phyloP scores from a whole-genome alignment of 2,797 vertebrate genomes.

The Eospalax fontanierii region DNA sequence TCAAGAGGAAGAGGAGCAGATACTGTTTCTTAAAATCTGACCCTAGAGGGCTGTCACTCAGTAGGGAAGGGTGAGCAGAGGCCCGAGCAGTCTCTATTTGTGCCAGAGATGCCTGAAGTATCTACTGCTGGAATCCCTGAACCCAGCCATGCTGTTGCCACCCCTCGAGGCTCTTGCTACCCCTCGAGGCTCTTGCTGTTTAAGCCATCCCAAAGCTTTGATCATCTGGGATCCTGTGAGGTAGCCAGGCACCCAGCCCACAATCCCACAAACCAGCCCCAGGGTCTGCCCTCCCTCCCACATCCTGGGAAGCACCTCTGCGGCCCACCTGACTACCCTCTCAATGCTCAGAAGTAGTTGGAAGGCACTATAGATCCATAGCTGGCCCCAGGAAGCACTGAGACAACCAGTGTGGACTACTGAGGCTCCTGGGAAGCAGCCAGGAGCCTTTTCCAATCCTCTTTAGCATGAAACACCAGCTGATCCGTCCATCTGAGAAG shows the following conservation, averaged over 20 bases:
- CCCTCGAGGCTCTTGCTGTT: neutral
- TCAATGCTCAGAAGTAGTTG: neutral
- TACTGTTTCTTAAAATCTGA: neutral
- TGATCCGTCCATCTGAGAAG: neutral
- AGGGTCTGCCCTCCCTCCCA: neutral
- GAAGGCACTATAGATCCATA: neutral
- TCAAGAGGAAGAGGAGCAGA: neutral
- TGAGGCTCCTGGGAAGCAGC: neutral
- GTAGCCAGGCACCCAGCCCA: neutral
- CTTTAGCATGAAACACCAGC: neutral
- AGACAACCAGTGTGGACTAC: neutral
- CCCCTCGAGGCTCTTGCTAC: neutral
- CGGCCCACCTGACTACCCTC: neutral
- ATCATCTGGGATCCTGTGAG: neutral
- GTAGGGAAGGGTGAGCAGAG: neutral
- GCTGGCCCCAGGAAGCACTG: neutral
- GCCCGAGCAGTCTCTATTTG: too few species aligned
- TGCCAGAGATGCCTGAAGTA: neutral
- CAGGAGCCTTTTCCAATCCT: neutral
- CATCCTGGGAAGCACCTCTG: neutral
- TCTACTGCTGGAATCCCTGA: neutral
- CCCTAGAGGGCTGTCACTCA: neutral
- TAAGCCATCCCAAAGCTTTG: neutral
- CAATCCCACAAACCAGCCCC: neutral
- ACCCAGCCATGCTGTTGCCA: too few species aligned